Base-by-base conservation (phyloP, 2,113 vertebrate genomes). In the Scytalopus superciliaris region DNA sequence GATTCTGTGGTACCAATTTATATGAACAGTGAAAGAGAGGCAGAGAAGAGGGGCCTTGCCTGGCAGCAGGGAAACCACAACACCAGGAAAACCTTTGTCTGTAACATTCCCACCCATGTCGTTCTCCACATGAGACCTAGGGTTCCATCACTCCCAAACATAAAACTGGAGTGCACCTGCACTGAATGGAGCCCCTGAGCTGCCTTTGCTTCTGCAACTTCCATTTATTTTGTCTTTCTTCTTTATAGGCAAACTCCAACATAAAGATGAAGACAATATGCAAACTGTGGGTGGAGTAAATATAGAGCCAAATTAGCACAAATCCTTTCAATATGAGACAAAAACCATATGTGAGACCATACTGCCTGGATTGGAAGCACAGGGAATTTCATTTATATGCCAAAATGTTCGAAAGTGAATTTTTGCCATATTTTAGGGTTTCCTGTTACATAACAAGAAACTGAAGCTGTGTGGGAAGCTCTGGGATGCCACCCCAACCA, bases 331-430 rank as follows among this genome's bases (percentile, higher is more conserved):
- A 14, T 19, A 39, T 6, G 63, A 96, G 93, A 93, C 90, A 80
- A 90, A 96, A 93, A 70, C 3, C 93, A 83, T 89, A 77, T 85
- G 91, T 44, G 75, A 73, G 84, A 69, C 79, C 93, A 80, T 93
- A 57, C 70, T 85, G 95, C 70, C 91, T 63, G 84, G 24, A 39
- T 3, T 76, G 82, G 94, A 91, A 93, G 53, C 74, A 80, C 16
- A 1, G 30, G 22, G 30, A 83, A 62, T 63, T 57, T 67, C 47
- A 22, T 18, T 73, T 22, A 15, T 19, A 35, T 37, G 70, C 91
- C 95, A 96, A 89, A 83, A 90, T 7, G 22, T 62, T 80, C 45
- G 62, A 77, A 91, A 96, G 42, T 31, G 70, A 63, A 90, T 95
- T 95, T 91, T 89, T 77, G 77, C 50, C 86, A n/a, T 39, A 40